phyloP scores from a whole-genome alignment of 2,888 invertebrate genomes.

The Aphodius sticticus region DNA sequence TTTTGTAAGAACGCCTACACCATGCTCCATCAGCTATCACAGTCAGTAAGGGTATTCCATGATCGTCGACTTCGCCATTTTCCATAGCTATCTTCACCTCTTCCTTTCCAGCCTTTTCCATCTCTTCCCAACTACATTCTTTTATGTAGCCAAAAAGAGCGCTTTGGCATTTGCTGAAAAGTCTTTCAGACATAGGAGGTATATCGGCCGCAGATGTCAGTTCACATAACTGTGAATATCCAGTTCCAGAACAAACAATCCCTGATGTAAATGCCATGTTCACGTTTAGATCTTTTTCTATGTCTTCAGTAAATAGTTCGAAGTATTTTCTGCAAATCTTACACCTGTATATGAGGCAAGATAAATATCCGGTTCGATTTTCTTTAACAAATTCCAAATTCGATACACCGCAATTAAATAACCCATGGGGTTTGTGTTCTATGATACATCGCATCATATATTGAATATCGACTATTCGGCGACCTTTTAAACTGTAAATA shows the following conservation, averaged over 20 bases:
- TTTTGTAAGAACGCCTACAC: constrained; percentile 21
- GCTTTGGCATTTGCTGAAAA: neutral
- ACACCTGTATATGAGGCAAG: neutral
- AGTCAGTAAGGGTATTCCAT: constrained; percentile 23
- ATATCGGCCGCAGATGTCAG: constrained; percentile 5
- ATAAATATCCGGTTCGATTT: neutral
- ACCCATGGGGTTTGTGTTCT: neutral
- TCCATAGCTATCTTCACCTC: constrained; percentile 22
- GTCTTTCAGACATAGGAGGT: neutral
- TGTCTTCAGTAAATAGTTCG: neutral
- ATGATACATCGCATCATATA: neutral
- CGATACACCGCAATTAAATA: neutral
- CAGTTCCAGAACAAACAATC: neutral
- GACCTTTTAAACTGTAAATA: neutral
- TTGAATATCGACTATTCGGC: constrained; percentile 15
- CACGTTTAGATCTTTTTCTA: neutral
- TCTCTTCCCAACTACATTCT: constrained; percentile 11
- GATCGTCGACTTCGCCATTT: constrained; percentile 20
- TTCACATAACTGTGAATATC: neutral
- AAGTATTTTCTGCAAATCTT: neutral
- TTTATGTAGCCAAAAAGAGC: neutral
- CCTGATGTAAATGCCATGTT: constrained; percentile 10
- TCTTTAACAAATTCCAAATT: constrained; percentile 8
- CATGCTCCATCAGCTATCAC: constrained; percentile 25
- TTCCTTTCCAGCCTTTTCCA: constrained; percentile 25